These are phyloP conservation scores for Micrasema longulum DNA, from an alignment of 1,140 invertebrate genomes.

Conservation along the genomic window DNA sequence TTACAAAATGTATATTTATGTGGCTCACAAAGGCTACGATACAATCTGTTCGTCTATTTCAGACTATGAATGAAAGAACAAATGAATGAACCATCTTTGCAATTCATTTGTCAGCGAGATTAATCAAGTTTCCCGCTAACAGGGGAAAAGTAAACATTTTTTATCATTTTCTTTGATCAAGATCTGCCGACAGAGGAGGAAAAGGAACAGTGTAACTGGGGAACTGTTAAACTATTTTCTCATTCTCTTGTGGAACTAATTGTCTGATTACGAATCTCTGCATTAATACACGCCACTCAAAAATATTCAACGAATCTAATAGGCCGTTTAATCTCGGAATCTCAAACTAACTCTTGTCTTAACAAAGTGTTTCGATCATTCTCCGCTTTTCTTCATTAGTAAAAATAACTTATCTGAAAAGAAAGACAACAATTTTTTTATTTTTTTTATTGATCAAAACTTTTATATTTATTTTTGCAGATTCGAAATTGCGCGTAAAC, in stretches of 20 bases:
- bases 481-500: too few species aligned
- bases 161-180: constrained; percentile 27
- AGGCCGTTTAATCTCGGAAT: constrained; percentile 16
- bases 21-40: too few species aligned
- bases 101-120: constrained; percentile 17
- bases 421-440: too few species aligned
- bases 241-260: neutral
- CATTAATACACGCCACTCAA: constrained; percentile 29
- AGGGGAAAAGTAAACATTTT: constrained; percentile 21
- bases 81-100: constrained; percentile 18
- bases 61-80: constrained; percentile 4
- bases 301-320: constrained; percentile 23
- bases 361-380: constrained; percentile 14
- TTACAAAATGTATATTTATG: too few species aligned
- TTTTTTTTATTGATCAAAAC: too few species aligned
- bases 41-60: too few species aligned
- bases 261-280: constrained; percentile 11
- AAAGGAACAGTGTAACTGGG: too few species aligned
- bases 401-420: too few species aligned
- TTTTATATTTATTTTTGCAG: too few species aligned
- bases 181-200: constrained; percentile 5
- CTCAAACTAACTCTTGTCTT: constrained; percentile 14
- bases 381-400: constrained; percentile 7
- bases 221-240: too few species aligned
- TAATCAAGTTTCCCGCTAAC: constrained; percentile 16